A percentile compares a stretch with the other conserved stretches of the same genome.
These are phyloP conservation scores for Pyrgilauda ruficollis DNA, from an alignment of 2,113 vertebrate genomes.

Conservation along the genomic window DNA sequence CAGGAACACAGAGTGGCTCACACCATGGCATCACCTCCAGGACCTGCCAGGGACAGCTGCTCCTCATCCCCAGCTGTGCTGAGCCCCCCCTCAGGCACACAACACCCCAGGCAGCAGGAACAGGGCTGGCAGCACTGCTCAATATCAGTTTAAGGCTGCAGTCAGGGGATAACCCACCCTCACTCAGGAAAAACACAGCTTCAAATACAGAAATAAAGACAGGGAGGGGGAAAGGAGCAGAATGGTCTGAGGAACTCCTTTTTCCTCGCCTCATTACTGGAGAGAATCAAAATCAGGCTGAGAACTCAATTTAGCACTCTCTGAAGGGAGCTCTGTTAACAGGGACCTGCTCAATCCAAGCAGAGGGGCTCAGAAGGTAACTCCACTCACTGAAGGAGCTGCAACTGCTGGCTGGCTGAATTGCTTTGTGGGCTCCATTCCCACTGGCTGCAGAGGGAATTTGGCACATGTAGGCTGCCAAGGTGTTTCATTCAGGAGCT, in stretches of 20 bases:
- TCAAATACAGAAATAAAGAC: not conserved
- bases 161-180: not conserved
- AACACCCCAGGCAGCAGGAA: not conserved
- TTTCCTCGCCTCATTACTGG: not conserved
- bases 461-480: fast-evolving
- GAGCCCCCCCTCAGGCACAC: not conserved
- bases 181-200: not conserved
- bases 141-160: not conserved
- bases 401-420: not conserved
- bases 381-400: not conserved
- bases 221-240: not conserved
- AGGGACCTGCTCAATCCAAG: not conserved
- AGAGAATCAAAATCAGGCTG: not conserved
- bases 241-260: not conserved
- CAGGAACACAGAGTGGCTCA: not conserved
- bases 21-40: fast-evolving
- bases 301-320: not conserved
- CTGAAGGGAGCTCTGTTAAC: not conserved
- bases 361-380: not conserved
- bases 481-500: not conserved
- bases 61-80: fast-evolving
- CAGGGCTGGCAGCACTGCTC: not conserved
- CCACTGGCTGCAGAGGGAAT: not conserved
- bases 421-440: not conserved
- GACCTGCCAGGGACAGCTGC: not conserved